A percentile compares a stretch with the other conserved stretches of the same genome.
These are phyloP conservation scores for Temnothorax ravouxi DNA, from an alignment of 2,888 invertebrate species.

Conservation along the genomic window DNA sequence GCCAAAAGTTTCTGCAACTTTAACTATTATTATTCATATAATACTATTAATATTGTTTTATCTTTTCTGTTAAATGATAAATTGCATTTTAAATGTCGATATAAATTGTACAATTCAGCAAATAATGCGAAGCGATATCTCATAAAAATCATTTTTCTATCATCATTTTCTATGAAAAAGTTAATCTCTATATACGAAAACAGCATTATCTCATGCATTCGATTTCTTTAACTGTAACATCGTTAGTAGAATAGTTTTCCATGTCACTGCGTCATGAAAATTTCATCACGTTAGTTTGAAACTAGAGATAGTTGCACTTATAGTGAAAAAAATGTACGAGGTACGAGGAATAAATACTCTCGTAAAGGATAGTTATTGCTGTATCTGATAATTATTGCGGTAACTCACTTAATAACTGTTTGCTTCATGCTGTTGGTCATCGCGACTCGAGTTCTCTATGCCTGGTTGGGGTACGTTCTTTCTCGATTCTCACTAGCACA, in stretches of 20 bases:
- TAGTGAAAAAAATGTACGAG: not conserved
- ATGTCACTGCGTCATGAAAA: not conserved
- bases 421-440: slow-evolving; percentile 88
- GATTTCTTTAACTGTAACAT: not conserved
- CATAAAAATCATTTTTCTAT: not conserved
- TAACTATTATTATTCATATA: not conserved
- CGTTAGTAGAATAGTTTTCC: not conserved
- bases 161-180: not conserved
- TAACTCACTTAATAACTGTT: slow-evolving; percentile 88
- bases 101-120: not conserved
- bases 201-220: not conserved
- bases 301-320: not conserved
- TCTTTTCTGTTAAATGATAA: not conserved
- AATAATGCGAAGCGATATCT: not conserved
- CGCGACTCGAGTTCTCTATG: slow-evolving; percentile 33
- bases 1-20: not conserved
- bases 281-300: not conserved
- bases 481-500: slow-evolving; percentile 73
- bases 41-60: not conserved
- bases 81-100: not conserved
- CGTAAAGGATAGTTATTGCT: not conserved
- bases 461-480: not conserved
- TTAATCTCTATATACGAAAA: not conserved
- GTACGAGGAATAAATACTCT: not conserved
- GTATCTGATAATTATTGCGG: slow-evolving; percentile 14